Percentiles rank a stretch among this genome's conserved stretches.
Conservation (phyloP, 2,797 vertebrate genomes). For the Aphelocoma californica region DNA sequence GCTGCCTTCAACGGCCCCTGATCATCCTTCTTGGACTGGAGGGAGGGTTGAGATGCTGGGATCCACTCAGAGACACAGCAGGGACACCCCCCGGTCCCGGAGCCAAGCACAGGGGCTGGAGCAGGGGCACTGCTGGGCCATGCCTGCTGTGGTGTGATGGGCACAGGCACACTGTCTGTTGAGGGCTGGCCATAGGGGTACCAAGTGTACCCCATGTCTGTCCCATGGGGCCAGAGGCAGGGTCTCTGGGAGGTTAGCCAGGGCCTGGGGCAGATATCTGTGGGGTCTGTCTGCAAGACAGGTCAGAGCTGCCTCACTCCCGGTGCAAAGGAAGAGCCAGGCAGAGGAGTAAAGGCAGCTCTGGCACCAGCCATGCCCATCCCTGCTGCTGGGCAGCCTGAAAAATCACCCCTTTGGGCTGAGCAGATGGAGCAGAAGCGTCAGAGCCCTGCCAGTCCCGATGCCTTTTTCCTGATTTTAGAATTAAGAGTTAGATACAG, state of each 20-base stretch:
- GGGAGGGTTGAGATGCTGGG: not conserved
- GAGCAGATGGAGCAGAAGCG: not conserved
- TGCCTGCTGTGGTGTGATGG: not conserved
- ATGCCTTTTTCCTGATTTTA: not conserved
- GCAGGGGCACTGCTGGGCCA: not conserved
- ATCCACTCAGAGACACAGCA: not conserved
- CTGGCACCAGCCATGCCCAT: not conserved
- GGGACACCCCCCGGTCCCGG: not conserved
- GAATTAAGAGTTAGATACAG: not conserved
- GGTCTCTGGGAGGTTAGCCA: not conserved
- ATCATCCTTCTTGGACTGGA: not conserved
- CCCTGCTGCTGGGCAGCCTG: not conserved
- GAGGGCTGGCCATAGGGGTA: not conserved
- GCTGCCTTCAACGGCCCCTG: accelerated
- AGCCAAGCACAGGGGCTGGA: not conserved
- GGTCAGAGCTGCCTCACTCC: not conserved
- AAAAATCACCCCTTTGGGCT: not conserved
- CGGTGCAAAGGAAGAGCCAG: not conserved
- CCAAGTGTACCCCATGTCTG: accelerated
- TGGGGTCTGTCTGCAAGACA: not conserved
- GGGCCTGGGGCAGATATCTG: accelerated
- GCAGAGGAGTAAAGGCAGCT: not conserved
- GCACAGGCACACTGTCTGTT: accelerated
- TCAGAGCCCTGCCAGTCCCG: not conserved
- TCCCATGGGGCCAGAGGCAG: not conserved